Conservation (phyloP, 2,113 vertebrate genomes). For the Epinephelus cyanopodus region DNA sequence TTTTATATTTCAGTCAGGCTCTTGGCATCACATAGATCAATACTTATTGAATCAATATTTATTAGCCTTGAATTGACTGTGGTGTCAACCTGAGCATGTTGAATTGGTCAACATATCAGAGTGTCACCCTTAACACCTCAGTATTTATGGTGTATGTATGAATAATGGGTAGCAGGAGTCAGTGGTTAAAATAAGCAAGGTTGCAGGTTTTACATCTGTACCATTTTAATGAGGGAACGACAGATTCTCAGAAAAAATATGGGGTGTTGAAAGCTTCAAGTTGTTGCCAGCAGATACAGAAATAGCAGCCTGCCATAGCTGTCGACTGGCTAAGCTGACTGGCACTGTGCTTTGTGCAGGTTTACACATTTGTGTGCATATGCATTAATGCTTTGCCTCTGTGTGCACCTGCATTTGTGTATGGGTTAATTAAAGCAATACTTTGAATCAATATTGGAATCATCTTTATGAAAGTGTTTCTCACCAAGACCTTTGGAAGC, state of each 20-base stretch:
- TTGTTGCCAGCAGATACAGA: slow-evolving; percentile 4
- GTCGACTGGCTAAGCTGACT: neutral
- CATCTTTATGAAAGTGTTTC: slow-evolving; percentile 17
- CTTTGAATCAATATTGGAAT: slow-evolving; percentile 16
- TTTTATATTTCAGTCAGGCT: slow-evolving; percentile 58
- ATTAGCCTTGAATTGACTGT: slow-evolving; percentile 60
- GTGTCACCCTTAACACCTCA: slow-evolving; percentile 44
- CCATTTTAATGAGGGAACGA: neutral
- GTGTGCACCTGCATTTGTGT: neutral
- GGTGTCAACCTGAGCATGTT: slow-evolving; percentile 53
- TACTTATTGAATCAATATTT: slow-evolving; percentile 69
- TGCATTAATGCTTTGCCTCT: neutral
- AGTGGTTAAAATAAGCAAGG: slow-evolving; percentile 11
- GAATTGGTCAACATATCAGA: slow-evolving; percentile 52
- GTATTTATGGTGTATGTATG: slow-evolving; percentile 53
- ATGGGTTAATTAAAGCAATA: neutral
- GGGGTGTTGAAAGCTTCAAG: neutral
- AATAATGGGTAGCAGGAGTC: slow-evolving; percentile 1
- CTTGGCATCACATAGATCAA: slow-evolving; percentile 42
- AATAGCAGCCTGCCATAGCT: neutral
- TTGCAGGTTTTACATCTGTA: slow-evolving; percentile 2
- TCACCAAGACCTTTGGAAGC: slow-evolving; percentile 1
- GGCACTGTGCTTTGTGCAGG: neutral
- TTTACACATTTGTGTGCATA: neutral
- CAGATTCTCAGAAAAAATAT: neutral